Conservation (phyloP, 1,140 invertebrate genomes). For the Reticulitermes speratus region DNA sequence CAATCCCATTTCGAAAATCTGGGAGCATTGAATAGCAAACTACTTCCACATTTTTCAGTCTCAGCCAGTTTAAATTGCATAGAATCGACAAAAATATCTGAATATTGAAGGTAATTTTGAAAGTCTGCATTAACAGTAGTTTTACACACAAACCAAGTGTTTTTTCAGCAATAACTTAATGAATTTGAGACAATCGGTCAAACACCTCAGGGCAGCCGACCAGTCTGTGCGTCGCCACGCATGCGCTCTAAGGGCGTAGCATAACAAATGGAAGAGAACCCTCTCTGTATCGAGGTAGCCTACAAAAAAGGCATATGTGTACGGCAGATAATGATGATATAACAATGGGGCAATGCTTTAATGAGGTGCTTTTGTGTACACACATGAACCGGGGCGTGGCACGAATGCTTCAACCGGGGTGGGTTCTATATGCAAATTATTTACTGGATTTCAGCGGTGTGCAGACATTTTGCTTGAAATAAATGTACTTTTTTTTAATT, state of each 20-base stretch:
- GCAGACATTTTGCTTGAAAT: neutral
- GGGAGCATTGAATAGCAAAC: too few relatives aligned
- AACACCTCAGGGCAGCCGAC: neutral
- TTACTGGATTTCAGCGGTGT: neutral
- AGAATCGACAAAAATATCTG: too few relatives aligned
- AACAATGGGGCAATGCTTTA: neutral
- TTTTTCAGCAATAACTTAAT: too few relatives aligned
- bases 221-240: neutral
- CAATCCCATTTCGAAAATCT: too few relatives aligned
- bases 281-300: too few relatives aligned
- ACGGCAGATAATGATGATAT: neutral
- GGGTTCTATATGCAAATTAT: constrained; percentile 1
- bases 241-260: neutral
- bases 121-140: too few relatives aligned
- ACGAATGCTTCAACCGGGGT: neutral
- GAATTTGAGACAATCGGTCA: neutral
- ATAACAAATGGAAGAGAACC: neutral
- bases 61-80: too few relatives aligned
- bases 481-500: too few relatives aligned
- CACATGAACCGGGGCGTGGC: constrained; percentile 7
- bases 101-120: too few relatives aligned
- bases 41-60: too few relatives aligned
- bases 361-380: constrained; percentile 8
- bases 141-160: too few relatives aligned
- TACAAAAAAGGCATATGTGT: too few relatives aligned